These are phyloP conservation scores for Danio rerio DNA, from an alignment of 2,113 vertebrate genomes.

Conservation along the genomic window GRCz12tu NC_133188.1:25114001-25114500, in stretches of 20 bases:
- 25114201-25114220: not conserved
- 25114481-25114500: not conserved
- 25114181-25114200: slow-evolving; percentile 12
- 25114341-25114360: not conserved
- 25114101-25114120: slow-evolving; percentile 48
- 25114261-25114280: not conserved
- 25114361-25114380: not conserved
- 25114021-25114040: not conserved
- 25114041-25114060: slow-evolving; percentile 50
- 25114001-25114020: not conserved
- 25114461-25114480: not conserved
- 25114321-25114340: not conserved
- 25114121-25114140: slow-evolving; percentile 47
- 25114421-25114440: not conserved
- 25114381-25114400: not conserved
- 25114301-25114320: not conserved
- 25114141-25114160: slow-evolving; percentile 45
- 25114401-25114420: not conserved
- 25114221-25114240: not conserved
- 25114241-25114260: not conserved
- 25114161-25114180: slow-evolving; percentile 17
- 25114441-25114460: not conserved
- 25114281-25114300: not conserved
- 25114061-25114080: slow-evolving; percentile 36
- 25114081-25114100: slow-evolving; percentile 55